Conservation (phyloP, 2,113 vertebrate genomes). For the Spilogale gracilis region DNA sequence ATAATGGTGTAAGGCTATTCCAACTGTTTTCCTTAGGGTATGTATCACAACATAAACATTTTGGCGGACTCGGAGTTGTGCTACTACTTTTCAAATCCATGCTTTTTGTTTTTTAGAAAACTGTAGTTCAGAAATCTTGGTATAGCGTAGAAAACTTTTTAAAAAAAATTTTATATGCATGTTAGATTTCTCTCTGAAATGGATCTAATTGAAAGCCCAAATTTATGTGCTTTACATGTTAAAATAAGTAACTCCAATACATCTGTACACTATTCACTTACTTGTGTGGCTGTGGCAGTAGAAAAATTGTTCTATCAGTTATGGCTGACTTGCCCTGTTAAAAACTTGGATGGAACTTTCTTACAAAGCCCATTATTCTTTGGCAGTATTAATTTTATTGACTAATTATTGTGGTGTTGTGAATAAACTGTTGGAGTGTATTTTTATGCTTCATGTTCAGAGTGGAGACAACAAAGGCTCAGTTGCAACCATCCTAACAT, state of each 20-base stretch:
- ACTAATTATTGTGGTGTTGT: background rate
- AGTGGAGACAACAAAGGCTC: background rate
- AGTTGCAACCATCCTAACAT: background rate
- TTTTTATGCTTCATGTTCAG: background rate
- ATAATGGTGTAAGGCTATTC: background rate
- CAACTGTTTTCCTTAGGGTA: constrained; percentile 45
- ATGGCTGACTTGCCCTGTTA: background rate
- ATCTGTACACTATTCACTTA: background rate
- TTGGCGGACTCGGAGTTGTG: constrained; percentile 11
- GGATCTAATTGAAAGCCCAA: background rate
- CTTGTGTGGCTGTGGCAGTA: background rate
- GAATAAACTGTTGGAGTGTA: background rate
- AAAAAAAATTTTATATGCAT: background rate
- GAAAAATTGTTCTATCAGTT: background rate
- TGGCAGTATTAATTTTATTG: constrained; percentile 12
- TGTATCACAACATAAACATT: constrained; percentile 16
- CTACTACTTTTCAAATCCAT: constrained; percentile 52
- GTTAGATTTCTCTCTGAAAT: constrained; percentile 45
- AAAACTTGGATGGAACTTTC: background rate
- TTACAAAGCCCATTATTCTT: constrained; percentile 22
- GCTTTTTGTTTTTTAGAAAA: constrained; percentile 57
- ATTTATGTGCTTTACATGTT: background rate
- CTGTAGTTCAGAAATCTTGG: constrained; percentile 49
- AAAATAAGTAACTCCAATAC: background rate
- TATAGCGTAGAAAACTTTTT: background rate